These are phyloP conservation scores for Tenualosa thibaudeaui DNA, from an alignment of 2,797 vertebrate genomes.

Conservation along the genomic window DNA sequence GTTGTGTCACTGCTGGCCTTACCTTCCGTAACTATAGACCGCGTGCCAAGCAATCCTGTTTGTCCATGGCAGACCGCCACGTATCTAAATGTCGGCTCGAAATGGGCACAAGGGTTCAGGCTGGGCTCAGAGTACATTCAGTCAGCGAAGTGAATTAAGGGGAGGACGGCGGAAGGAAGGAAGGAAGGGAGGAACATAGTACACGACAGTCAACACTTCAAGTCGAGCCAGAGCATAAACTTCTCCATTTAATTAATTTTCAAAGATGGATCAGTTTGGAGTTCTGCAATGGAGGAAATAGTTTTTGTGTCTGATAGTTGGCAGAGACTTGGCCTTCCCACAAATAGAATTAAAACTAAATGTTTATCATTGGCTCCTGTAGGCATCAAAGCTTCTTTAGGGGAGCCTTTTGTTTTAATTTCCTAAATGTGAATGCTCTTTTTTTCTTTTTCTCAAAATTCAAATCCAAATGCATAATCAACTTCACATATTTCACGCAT, in stretches of 20 bases:
- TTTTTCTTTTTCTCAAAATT: background rate
- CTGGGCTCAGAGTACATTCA: background rate
- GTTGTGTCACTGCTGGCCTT: background rate
- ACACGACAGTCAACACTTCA: background rate
- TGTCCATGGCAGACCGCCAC: background rate
- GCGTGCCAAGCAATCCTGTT: slow-evolving; percentile 12
- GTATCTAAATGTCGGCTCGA: background rate
- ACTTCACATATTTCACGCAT: background rate
- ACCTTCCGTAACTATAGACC: background rate
- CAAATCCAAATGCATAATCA: background rate
- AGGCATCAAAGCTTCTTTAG: background rate
- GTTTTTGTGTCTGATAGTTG: background rate
- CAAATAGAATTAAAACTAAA: background rate
- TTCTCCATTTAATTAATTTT: background rate
- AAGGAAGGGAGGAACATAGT: background rate
- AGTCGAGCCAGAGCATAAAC: background rate
- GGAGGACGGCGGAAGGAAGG: background rate
- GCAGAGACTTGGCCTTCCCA: background rate
- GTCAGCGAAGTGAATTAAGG: background rate
- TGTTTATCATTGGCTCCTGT: background rate
- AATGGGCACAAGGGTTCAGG: background rate
- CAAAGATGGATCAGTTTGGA: background rate
- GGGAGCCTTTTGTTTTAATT: background rate
- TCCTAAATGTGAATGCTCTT: background rate
- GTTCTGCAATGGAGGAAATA: background rate